A percentile compares a stretch with the other conserved stretches of the same genome.
Evolutionary conservation across 53 echinoderm and acorn worm species (phyloP).

Genomic region (Holothuria scabra): DNA sequence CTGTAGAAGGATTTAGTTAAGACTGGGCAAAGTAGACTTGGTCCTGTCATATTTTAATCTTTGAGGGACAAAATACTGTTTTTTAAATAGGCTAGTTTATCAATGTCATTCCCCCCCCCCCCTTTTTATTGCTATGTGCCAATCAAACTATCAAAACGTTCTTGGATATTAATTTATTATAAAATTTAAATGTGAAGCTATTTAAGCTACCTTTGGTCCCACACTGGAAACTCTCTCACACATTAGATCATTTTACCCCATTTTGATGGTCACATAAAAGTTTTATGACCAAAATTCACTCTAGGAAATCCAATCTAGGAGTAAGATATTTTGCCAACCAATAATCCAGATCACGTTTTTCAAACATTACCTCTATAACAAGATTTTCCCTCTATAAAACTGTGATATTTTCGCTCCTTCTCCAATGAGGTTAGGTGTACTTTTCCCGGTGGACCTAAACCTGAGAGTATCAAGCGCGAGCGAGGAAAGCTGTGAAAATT

Average conservation of each 20-base stretch:
- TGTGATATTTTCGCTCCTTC: constrained; percentile 42
- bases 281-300: constrained; percentile 22
- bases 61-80: no score
- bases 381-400: constrained; percentile 24
- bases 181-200: background rate
- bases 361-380: constrained; percentile 42
- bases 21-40: no score
- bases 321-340: constrained; percentile 41
- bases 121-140: no score
- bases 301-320: constrained; percentile 28
- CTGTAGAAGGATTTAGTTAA: no score
- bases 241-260: constrained; percentile 42
- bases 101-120: no score
- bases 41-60: no score
- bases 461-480: constrained; percentile 37
- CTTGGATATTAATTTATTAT: no score
- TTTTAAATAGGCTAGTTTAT: no score
- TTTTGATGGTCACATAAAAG: constrained; percentile 20
- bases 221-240: background rate
- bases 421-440: constrained; percentile 40
- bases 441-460: constrained; percentile 52
- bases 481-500: constrained; percentile 53
- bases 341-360: constrained; percentile 46
- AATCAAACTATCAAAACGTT: no score
- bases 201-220: background rate